Conservation (phyloP, 2,113 vertebrate species). For the Myotis davidii region DNA sequence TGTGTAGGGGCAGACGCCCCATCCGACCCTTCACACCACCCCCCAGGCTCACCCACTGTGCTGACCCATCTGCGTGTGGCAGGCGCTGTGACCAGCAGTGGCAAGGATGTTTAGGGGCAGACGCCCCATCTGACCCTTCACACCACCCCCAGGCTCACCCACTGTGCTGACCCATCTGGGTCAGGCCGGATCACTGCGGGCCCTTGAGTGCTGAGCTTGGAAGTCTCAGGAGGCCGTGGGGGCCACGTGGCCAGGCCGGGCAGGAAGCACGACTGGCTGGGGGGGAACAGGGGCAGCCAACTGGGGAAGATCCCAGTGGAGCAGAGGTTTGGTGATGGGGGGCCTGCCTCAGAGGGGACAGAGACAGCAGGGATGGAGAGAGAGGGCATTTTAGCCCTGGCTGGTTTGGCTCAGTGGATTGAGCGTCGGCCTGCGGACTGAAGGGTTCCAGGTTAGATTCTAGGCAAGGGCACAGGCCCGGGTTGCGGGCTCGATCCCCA, state of each 20-base stretch:
- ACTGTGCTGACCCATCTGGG: rapidly evolving
- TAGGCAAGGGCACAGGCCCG: no score
- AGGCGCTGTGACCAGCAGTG: not conserved
- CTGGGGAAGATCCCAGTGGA: not conserved
- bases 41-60: rapidly evolving
- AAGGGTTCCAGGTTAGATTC: no score
- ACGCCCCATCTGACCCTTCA: not conserved
- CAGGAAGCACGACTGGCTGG: not conserved
- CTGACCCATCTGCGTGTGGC: not conserved
- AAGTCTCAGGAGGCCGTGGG: not conserved
- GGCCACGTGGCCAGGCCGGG: not conserved
- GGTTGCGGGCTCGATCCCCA: no score
- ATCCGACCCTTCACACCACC: not conserved
- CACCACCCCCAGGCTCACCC: not conserved
- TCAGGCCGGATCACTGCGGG: not conserved
- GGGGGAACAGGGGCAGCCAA: rapidly evolving
- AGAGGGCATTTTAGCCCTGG: not conserved
- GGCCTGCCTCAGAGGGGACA: not conserved
- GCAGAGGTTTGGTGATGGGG: not conserved
- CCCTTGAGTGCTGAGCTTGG: not conserved
- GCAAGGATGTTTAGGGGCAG: not conserved
- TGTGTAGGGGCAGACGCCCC: not conserved
- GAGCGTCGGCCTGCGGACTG: no score
- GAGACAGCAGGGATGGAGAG: not conserved
- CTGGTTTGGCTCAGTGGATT: no score